Percentiles rank a stretch among this genome's conserved stretches.
Evolutionary conservation across 2,113 vertebrate genomes (phyloP).

Genomic region (Rhinoptilus africanus): DNA sequence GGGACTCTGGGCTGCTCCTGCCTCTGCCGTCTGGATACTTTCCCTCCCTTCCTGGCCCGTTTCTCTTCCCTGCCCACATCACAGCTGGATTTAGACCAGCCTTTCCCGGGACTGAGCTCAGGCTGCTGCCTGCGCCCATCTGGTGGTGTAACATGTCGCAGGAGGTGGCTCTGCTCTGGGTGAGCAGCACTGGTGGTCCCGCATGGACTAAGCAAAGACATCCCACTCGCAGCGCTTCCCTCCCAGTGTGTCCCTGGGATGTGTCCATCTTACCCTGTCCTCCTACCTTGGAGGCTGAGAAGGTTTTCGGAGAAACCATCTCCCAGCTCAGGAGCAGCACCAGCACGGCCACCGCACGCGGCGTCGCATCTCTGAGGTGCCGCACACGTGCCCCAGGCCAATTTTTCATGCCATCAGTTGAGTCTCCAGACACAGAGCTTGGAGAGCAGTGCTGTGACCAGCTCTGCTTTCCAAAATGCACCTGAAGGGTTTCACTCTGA

Average conservation of each 20-base stretch:
- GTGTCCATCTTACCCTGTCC: background rate
- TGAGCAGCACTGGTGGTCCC: background rate
- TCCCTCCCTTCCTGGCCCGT: background rate
- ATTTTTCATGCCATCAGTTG: background rate
- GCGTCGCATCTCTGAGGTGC: fast-evolving
- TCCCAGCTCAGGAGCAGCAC: background rate
- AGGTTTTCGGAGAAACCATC: background rate
- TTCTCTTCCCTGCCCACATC: background rate
- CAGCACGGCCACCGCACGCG: fast-evolving
- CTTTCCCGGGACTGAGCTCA: background rate
- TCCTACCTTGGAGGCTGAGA: background rate
- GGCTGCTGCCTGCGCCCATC: background rate
- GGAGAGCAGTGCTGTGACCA: background rate
- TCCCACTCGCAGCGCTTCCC: background rate
- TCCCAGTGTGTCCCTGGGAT: background rate
- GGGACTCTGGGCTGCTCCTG: background rate
- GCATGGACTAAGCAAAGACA: fast-evolving
- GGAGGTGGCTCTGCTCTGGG: background rate
- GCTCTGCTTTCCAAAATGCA: background rate
- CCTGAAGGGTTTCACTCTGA: background rate
- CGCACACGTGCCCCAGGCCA: fast-evolving
- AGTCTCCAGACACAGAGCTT: background rate
- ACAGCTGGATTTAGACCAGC: background rate
- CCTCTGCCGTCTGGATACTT: background rate
- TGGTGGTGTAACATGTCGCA: fast-evolving